These are phyloP conservation scores for Upupa epops DNA, from an alignment of 2,113 vertebrate genomes.

Conservation along the genomic window DNA sequence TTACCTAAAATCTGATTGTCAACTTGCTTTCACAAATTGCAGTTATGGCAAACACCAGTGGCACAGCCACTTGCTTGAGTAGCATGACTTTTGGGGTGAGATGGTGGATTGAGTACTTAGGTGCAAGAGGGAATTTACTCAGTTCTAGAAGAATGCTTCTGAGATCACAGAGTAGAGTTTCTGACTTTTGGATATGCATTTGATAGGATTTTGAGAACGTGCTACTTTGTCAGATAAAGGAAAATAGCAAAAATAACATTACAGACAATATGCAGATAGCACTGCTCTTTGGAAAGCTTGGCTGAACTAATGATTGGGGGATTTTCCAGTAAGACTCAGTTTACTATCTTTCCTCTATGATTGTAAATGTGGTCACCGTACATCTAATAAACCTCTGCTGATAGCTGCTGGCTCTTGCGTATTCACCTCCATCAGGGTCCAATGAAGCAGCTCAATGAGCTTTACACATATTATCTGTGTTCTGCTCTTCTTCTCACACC, in stretches of 20 bases:
- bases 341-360: not conserved
- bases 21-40: not conserved
- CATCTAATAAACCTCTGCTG: not conserved
- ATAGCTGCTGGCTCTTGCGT: not conserved
- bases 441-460: not conserved
- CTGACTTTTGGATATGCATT: not conserved
- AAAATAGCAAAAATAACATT: not conserved
- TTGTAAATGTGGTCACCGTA: not conserved
- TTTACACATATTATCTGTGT: not conserved
- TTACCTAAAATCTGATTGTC: not conserved
- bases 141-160: not conserved
- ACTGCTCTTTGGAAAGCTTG: not conserved
- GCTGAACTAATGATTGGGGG: not conserved
- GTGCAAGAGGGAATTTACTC: not conserved
- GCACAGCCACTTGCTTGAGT: not conserved
- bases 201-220: not conserved
- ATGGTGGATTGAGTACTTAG: not conserved
- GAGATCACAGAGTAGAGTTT: not conserved
- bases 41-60: not conserved
- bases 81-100: not conserved
- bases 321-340: not conserved
- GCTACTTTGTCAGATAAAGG: not conserved
- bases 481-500: not conserved
- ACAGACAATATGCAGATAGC: not conserved
- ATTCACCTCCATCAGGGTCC: not conserved